phyloP scores from a whole-genome alignment of 2,113 vertebrate genomes.

The Scatophagus argus region DNA sequence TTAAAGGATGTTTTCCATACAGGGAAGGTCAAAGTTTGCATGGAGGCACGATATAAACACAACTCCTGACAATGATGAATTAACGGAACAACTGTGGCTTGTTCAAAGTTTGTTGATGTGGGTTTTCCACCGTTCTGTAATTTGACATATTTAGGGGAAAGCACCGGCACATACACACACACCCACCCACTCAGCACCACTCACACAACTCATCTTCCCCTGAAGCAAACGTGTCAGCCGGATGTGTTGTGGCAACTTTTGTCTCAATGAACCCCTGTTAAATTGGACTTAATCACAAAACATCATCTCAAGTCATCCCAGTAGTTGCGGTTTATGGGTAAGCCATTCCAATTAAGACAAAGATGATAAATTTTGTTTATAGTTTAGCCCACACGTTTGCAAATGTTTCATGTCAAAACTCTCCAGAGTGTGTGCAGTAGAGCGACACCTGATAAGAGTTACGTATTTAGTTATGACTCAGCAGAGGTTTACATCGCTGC shows the following conservation, averaged over 20 bases:
- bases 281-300: conserved; percentile 41
- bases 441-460: conserved; percentile 38
- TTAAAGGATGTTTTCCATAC: conserved; percentile 71
- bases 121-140: conserved; percentile 60
- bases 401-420: conserved; percentile 47
- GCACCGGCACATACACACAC: conserved; percentile 35
- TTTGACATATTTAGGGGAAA: conserved; percentile 69
- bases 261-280: conserved; percentile 18
- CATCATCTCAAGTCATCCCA: conserved; percentile 35
- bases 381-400: conserved; percentile 36
- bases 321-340: conserved; percentile 34
- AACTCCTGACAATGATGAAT: conserved; percentile 50
- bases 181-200: conserved; percentile 16
- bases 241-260: conserved; percentile 36
- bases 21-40: conserved; percentile 70
- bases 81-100: conserved; percentile 58
- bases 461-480: conserved; percentile 35
- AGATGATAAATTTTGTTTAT: conserved; percentile 46
- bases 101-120: conserved; percentile 37
- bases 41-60: conserved; percentile 41
- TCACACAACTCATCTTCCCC: conserved; percentile 32
- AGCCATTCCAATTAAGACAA: conserved; percentile 46
- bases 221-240: conserved; percentile 39
- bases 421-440: neutral
- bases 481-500: neutral